phyloP scores from a whole-genome alignment of 2,888 invertebrate species.

The Tetanocera ferruginea region DNA sequence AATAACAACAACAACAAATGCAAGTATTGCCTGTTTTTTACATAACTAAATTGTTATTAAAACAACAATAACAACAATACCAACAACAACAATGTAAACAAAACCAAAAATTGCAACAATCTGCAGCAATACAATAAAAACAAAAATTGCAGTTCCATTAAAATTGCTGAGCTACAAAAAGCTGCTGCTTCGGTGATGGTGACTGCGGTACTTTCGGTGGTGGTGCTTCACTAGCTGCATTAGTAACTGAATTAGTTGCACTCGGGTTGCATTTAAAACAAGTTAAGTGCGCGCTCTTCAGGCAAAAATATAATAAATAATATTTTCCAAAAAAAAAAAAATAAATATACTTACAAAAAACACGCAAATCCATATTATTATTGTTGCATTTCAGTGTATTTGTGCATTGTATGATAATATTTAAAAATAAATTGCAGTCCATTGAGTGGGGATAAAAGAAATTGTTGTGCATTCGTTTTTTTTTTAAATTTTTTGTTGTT shows the following conservation, averaged over 20 bases:
- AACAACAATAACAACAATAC: conserved; percentile 39
- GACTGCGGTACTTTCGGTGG: neutral
- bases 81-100: conserved; percentile 45
- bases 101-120: conserved; percentile 44
- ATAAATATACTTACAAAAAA: neutral
- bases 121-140: conserved; percentile 32
- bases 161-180: conserved; percentile 26
- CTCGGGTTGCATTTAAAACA: conserved; percentile 39
- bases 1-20: conserved; percentile 30
- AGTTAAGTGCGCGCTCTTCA: conserved; percentile 40
- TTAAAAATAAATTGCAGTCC: neutral
- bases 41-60: conserved; percentile 48
- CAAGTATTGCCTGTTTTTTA: conserved; percentile 55
- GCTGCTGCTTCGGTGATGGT: neutral
- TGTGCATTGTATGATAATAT: neutral
- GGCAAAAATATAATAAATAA: conserved; percentile 33
- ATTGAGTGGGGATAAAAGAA: conserved; percentile 14
- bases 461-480: neutral
- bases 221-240: neutral
- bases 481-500: too few species aligned
- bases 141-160: conserved; percentile 37
- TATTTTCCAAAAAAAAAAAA: conserved; percentile 16
- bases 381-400: neutral
- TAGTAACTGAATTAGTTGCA: conserved; percentile 21
- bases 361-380: neutral